Conservation (phyloP, 2,888 invertebrate genomes). For the Lepidochrysops patricia region DNA sequence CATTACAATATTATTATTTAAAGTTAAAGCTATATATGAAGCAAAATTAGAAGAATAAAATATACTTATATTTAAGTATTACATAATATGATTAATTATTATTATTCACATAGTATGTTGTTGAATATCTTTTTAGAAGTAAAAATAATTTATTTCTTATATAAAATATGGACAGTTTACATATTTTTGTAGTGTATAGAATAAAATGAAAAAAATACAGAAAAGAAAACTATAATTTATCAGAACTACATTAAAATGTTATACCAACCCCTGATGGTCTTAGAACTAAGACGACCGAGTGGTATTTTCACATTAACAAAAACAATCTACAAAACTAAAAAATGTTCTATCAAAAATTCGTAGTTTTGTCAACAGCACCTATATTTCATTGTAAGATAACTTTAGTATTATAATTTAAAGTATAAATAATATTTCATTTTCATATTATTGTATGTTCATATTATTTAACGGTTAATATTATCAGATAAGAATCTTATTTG, state of each 20-base stretch:
- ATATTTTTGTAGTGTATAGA: not conserved
- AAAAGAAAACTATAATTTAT: not conserved
- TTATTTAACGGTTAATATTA: not conserved
- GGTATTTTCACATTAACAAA: slow-evolving; percentile 32
- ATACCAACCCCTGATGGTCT: slow-evolving; percentile 19
- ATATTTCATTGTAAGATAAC: not conserved
- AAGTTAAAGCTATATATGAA: not conserved
- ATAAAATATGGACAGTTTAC: not conserved
- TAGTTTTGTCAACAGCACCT: slow-evolving; percentile 6
- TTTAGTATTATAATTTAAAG: not conserved
- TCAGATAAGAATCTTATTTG: too few relatives aligned
- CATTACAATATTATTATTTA: not conserved
- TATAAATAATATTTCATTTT: not conserved
- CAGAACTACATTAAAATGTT: slow-evolving; percentile 24
- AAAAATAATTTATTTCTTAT: not conserved
- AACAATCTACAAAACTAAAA: slow-evolving; percentile 32
- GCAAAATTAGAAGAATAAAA: slow-evolving; percentile 11
- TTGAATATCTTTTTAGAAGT: not conserved
- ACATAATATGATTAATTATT: not conserved
- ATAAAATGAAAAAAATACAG: not conserved
- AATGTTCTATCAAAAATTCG: slow-evolving; percentile 4
- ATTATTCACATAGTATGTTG: not conserved
- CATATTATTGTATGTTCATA: not conserved
- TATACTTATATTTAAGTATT: not conserved
- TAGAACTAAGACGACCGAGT: slow-evolving; percentile 12